Conservation (phyloP, 92 coral and sea anemone species). For the Virgularia gustaviana region DNA sequence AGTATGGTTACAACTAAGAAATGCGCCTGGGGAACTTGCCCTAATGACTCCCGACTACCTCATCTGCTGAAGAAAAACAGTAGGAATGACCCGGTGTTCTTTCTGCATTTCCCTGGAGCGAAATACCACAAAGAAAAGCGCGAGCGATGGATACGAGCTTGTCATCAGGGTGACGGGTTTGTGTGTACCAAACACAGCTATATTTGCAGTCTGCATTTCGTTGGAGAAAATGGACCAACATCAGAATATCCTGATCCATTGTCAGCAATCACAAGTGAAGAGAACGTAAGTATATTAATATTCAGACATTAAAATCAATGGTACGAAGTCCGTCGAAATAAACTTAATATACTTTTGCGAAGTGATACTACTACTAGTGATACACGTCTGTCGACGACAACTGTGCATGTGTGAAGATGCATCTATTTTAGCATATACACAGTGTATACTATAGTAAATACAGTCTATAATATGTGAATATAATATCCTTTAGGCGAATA, state of each 20-base stretch:
- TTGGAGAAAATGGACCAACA: slow-evolving; percentile 56
- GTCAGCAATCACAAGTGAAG: slow-evolving; percentile 2
- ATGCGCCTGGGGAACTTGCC: slow-evolving; percentile 51
- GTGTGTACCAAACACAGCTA: slow-evolving; percentile 48
- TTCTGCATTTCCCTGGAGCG: slow-evolving; percentile 52
- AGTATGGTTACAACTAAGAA: slow-evolving; percentile 50
- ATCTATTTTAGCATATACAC: not conserved
- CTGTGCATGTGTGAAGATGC: not conserved
- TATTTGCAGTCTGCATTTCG: slow-evolving; percentile 50
- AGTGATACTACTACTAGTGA: too few relatives aligned
- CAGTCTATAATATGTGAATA: too few relatives aligned
- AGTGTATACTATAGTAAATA: too few relatives aligned
- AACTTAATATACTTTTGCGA: not conserved
- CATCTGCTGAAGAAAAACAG: slow-evolving; percentile 45
- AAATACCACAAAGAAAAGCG: slow-evolving; percentile 50
- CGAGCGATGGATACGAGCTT: slow-evolving; percentile 49
- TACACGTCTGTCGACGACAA: too few relatives aligned
- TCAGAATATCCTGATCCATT: slow-evolving; percentile 42
- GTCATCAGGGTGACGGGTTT: slow-evolving; percentile 52
- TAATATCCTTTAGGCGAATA: too few relatives aligned
- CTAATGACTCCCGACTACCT: slow-evolving; percentile 53
- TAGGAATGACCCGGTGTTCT: slow-evolving; percentile 43
- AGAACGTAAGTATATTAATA: not conserved
- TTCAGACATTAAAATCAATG: not conserved
- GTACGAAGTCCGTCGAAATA: not conserved